Evolutionary conservation across 2,113 vertebrate species (phyloP), one percentile per base, ranked within the genome.

Genomic region (Thermophis baileyi): DNA sequence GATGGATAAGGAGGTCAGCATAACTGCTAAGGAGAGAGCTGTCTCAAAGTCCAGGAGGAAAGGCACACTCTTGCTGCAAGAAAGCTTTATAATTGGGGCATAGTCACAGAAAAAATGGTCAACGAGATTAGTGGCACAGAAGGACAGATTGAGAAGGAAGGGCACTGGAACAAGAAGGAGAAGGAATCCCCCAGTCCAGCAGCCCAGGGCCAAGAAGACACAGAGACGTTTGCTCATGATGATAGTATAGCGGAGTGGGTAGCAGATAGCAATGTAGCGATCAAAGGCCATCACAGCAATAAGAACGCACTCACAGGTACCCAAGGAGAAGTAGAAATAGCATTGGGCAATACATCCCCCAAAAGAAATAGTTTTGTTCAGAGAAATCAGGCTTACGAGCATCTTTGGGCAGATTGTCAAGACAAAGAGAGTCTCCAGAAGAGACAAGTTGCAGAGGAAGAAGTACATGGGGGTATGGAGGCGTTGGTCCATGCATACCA

Each of bases 401-500:
- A 95, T 94, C 53, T 89, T 95, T 25, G 95, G 96, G 24, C 92
- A 93, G 50, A 96, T 91, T 0, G 89, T 89, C 4, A 94, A 87
- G 18, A 95, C 94, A 85, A 95, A 95, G 40, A 3, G 30, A 25
- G 94, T 96, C 63, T 97, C 95, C 92, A 96, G 14, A 50, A 95
- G 4, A 11, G 93, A 85, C 27, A 97, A 93, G 63, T 96, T 96
- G 69, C 92, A 93, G 35, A 96, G 94, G 35, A 96, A 96, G 69
- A 90, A 97, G 89, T 97, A 96, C 95, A 96, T 95, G 0, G 94
- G 95, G 0, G 90, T 95, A 49, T 96, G 96, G 18, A 95, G 94
- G 4, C 18, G 46, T 12, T 60, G 49, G 14, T 87, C 92, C 0
- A 92, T 2, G 25, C 27, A 89, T 2, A 92, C 49, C 0, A 95